A percentile compares a stretch with the other conserved stretches of the same genome.
Conservation (phyloP, 2,888 invertebrate species). For the Calliphora vomitoria region DNA sequence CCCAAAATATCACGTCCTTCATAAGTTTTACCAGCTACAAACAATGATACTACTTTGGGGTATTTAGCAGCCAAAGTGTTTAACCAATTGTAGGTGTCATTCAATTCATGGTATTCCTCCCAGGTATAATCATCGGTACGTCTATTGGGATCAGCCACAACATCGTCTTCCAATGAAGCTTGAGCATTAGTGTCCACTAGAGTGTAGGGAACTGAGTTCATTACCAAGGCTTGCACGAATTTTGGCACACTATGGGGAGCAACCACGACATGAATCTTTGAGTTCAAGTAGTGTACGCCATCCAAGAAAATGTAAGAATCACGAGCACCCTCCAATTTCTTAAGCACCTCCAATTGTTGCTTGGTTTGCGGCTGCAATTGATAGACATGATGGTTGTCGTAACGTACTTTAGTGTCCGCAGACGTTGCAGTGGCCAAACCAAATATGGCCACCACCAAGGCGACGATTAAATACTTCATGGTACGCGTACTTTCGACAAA, state of each 20-base stretch:
- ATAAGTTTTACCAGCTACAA: constrained; percentile 86
- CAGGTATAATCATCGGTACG: constrained; percentile 77
- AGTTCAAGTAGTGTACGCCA: constrained; percentile 81
- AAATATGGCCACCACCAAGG: constrained; percentile 50
- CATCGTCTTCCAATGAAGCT: constrained; percentile 77
- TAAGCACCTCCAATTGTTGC: constrained; percentile 85
- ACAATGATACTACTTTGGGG: constrained; percentile 84
- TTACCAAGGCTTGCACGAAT: constrained; percentile 73
- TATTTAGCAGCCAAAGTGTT: constrained; percentile 84
- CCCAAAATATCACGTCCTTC: constrained; percentile 87
- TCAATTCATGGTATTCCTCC: constrained; percentile 80
- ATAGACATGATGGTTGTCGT: constrained; percentile 87
- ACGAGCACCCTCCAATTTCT: constrained; percentile 80
- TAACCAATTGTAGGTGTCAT: constrained; percentile 86
- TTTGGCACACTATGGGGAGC: constrained; percentile 77
- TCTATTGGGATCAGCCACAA: constrained; percentile 76
- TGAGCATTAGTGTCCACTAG: constrained; percentile 84
- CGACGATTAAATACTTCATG: constrained; percentile 64
- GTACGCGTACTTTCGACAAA: constrained; percentile 55
- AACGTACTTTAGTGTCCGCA: constrained; percentile 79
- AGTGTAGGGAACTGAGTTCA: constrained; percentile 84
- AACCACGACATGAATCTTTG: constrained; percentile 84
- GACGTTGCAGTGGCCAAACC: constrained; percentile 42
- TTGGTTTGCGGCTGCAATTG: constrained; percentile 85
- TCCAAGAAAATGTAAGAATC: constrained; percentile 84